These are phyloP conservation scores for Sisyra terminalis DNA, from an alignment of 2,888 invertebrate genomes.

Conservation along the genomic window DNA sequence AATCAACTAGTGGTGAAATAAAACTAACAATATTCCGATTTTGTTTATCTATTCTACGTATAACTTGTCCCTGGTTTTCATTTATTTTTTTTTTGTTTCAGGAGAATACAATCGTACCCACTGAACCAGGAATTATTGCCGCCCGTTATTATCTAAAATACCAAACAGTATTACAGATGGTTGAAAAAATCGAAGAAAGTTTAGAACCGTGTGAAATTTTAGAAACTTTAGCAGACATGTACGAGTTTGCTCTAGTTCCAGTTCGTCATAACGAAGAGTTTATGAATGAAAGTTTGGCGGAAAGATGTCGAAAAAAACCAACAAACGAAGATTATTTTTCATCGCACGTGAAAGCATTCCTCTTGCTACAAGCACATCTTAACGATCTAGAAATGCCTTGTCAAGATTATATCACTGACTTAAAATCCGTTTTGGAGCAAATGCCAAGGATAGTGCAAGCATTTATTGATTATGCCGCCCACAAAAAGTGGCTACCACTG, in stretches of 20 bases:
- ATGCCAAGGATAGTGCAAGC: constrained; percentile 90
- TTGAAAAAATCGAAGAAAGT: constrained; percentile 43
- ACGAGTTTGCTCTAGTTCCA: constrained; percentile 86
- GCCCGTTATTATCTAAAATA: constrained; percentile 95
- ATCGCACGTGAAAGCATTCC: constrained; percentile 84
- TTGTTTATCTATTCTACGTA: no score
- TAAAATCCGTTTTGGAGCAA: constrained; percentile 94
- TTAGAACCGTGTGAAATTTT: constrained; percentile 57
- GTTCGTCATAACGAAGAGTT: constrained; percentile 96
- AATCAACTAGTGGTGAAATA: no score
- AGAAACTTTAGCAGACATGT: constrained; percentile 60
- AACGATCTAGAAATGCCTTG: constrained; percentile 67
- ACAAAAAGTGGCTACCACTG: constrained; percentile 76
- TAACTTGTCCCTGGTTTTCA: no score
- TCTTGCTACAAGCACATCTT: constrained; percentile 90
- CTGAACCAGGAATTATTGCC: constrained; percentile 75
- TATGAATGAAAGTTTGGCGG: constrained; percentile 74
- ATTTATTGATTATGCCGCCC: constrained; percentile 87
- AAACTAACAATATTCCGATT: no score
- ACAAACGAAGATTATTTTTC: constrained; percentile 60
- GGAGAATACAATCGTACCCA: constrained; percentile 23
- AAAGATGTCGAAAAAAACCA: constrained; percentile 58
- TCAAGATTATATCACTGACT: constrained; percentile 89
- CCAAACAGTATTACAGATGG: constrained; percentile 75
- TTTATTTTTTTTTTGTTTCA: constrained; percentile 8